phyloP scores from a whole-genome alignment of 2,113 vertebrate genomes.

The Mobula birostris region DNA sequence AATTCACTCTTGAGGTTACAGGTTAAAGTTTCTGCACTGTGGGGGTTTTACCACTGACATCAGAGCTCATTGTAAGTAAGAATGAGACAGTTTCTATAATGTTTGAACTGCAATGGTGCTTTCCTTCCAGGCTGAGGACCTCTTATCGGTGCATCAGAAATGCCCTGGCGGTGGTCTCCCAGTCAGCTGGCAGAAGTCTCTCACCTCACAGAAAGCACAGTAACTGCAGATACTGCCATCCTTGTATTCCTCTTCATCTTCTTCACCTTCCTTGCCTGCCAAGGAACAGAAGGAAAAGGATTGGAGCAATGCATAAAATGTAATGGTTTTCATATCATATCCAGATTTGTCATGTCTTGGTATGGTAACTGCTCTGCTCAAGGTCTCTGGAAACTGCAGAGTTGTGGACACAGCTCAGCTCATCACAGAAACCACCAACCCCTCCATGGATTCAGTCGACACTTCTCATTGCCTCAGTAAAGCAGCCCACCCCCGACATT shows the following conservation, averaged over 20 bases:
- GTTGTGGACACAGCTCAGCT: too few species aligned
- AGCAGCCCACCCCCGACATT: too few species aligned
- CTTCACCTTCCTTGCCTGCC: slow-evolving; percentile 35
- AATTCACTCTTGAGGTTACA: background rate
- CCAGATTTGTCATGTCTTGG: too few species aligned
- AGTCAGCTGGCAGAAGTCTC: background rate
- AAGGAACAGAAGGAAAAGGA: background rate
- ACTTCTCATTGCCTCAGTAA: too few species aligned
- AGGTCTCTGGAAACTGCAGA: too few species aligned
- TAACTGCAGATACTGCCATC: slow-evolving; percentile 71
- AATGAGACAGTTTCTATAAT: background rate
- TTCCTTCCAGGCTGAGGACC: background rate
- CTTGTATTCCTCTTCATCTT: slow-evolving; percentile 55
- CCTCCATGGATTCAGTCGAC: too few species aligned
- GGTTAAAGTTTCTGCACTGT: background rate
- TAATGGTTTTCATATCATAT: too few species aligned
- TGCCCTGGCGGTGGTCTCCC: background rate
- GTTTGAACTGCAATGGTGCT: background rate
- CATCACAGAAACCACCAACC: too few species aligned
- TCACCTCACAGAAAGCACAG: slow-evolving; percentile 79
- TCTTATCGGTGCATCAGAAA: too few species aligned
- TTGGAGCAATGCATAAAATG: too few species aligned
- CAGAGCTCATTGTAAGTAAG: background rate
- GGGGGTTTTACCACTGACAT: background rate
- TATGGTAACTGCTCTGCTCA: too few species aligned